Conservation (phyloP, 2,888 invertebrate species). For the Noctua janthe region DNA sequence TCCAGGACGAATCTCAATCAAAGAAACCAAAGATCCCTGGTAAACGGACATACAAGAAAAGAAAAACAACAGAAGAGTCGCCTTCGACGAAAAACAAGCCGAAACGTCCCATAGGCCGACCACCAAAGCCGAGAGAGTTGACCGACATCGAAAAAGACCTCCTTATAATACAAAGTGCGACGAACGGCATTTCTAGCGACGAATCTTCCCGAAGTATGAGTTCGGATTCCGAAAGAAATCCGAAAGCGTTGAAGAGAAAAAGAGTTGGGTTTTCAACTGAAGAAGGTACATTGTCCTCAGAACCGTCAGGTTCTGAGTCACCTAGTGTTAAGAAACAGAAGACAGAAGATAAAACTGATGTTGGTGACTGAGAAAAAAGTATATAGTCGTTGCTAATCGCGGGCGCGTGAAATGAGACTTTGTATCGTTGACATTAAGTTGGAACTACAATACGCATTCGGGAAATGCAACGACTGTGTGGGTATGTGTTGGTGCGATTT, state of each 20-base stretch:
- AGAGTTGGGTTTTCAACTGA: slow-evolving; percentile 76
- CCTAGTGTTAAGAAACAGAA: slow-evolving; percentile 63
- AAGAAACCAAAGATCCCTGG: slow-evolving; percentile 77
- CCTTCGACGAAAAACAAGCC: slow-evolving; percentile 76
- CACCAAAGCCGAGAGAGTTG: slow-evolving; percentile 80
- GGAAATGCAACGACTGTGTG: slow-evolving; percentile 10
- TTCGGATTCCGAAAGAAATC: slow-evolving; percentile 71
- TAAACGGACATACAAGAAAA: slow-evolving; percentile 82
- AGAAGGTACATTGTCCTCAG: slow-evolving; percentile 61
- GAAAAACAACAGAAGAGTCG: slow-evolving; percentile 79
- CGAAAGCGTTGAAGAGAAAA: slow-evolving; percentile 77
- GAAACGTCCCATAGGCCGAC: slow-evolving; percentile 76
- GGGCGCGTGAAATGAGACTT: not conserved
- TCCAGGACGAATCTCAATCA: slow-evolving; percentile 82
- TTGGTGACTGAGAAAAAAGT: slow-evolving; percentile 56
- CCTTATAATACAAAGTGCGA: slow-evolving; percentile 84
- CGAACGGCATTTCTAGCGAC: slow-evolving; percentile 79
- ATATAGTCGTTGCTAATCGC: not conserved
- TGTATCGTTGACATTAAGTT: not conserved
- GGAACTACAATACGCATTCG: slow-evolving; percentile 5
- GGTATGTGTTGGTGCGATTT: slow-evolving; percentile 28
- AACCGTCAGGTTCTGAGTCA: slow-evolving; percentile 49
- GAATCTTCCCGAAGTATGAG: slow-evolving; percentile 75
- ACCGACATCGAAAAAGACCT: slow-evolving; percentile 87
- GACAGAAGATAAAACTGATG: slow-evolving; percentile 53